phyloP scores from a whole-genome alignment of 2,888 invertebrate genomes.

The Chloroclystis v-ata region DNA sequence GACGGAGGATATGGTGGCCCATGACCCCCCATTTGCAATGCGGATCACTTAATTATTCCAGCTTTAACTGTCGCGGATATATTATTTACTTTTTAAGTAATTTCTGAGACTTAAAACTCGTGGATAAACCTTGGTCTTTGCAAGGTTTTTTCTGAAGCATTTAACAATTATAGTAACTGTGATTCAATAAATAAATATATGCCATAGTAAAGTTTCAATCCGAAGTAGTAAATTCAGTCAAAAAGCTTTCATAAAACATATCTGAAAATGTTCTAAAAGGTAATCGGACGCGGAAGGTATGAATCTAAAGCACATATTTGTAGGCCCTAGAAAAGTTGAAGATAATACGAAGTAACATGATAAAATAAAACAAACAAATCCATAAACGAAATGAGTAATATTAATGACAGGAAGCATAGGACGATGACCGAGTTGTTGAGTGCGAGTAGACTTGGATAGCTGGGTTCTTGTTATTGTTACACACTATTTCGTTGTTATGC shows the following conservation, averaged over 20 bases:
- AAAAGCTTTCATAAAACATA: not conserved
- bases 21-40: conserved; percentile 38
- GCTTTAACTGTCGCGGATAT: conserved; percentile 17
- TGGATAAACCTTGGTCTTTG: too few species aligned
- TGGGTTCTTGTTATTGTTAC: conserved; percentile 27
- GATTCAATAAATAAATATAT: too few species aligned
- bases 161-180: too few species aligned
- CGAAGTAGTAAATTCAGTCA: too few species aligned
- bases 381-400: conserved; percentile 44
- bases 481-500: conserved; percentile 8
- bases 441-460: conserved; percentile 24
- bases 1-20: conserved; percentile 39
- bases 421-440: conserved; percentile 54
- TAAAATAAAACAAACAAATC: conserved; percentile 33
- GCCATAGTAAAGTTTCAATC: too few species aligned
- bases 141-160: too few species aligned
- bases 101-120: too few species aligned
- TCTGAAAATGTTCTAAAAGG: not conserved
- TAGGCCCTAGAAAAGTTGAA: conserved; percentile 2
- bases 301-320: conserved; percentile 10
- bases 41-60: conserved; percentile 37
- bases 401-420: conserved; percentile 49
- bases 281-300: not conserved
- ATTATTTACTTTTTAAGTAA: too few species aligned
- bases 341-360: conserved; percentile 18